These are phyloP conservation scores for Henricia sp. DNA, from an alignment of 53 echinoderm and acorn worm species.

Conservation along the genomic window DNA sequence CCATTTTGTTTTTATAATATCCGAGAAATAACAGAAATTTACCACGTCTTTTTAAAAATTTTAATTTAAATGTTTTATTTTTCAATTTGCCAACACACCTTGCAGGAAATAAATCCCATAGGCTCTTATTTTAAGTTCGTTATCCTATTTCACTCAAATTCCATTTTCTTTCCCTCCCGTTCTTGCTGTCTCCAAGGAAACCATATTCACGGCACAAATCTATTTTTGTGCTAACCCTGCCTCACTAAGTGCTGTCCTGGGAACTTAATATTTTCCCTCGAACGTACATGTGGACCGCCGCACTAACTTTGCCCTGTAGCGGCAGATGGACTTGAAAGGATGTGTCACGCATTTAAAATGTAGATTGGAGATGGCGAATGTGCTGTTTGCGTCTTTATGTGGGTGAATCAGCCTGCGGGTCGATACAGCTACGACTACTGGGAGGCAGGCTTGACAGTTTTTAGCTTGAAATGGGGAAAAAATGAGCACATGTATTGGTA, in stretches of 20 bases:
- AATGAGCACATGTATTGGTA: background rate
- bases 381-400: slow-evolving; percentile 21
- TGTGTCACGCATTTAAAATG: slow-evolving; percentile 14
- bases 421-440: background rate
- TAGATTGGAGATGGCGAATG: slow-evolving; percentile 22
- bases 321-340: background rate
- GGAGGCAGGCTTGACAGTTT: background rate
- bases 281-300: background rate
- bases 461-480: background rate
- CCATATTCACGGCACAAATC: background rate
- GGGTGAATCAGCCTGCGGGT: background rate
- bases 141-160: too few species aligned
- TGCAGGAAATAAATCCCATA: too few species aligned
- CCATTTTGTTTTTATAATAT: too few species aligned
- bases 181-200: background rate
- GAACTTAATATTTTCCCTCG: background rate
- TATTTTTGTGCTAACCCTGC: background rate
- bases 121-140: too few species aligned
- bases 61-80: too few species aligned
- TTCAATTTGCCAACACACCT: too few species aligned
- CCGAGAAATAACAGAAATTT: too few species aligned
- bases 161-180: too few species aligned
- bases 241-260: background rate
- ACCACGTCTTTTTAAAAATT: too few species aligned
- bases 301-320: background rate